Evolutionary conservation across 2,797 vertebrate genomes (phyloP).

Genomic region (Rhinophrynus dorsalis): DNA sequence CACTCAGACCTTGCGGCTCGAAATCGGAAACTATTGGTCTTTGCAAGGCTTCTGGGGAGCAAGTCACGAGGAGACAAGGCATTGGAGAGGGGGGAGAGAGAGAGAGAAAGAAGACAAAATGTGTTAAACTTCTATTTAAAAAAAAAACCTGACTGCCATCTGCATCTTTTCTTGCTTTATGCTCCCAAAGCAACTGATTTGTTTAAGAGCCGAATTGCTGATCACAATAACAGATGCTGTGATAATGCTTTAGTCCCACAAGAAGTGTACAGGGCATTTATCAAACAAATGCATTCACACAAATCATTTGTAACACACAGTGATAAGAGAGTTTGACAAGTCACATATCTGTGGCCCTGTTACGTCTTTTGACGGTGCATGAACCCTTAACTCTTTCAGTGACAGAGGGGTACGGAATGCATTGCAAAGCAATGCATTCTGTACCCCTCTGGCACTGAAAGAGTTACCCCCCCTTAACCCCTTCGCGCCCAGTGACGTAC

Average conservation of each 20-base stretch:
- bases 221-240: neutral
- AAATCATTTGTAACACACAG: neutral
- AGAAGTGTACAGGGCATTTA: too few relatives aligned
- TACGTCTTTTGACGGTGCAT: too few relatives aligned
- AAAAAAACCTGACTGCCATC: slow-evolving; percentile 45
- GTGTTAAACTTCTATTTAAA: slow-evolving; percentile 41
- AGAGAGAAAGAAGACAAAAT: slow-evolving; percentile 30
- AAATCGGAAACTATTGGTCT: slow-evolving; percentile 85
- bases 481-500: too few relatives aligned
- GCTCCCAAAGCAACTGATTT: neutral
- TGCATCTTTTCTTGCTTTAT: slow-evolving; percentile 2
- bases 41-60: slow-evolving; percentile 90
- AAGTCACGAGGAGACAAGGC: slow-evolving; percentile 42
- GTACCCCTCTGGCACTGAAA: too few relatives aligned
- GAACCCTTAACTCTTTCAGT: too few relatives aligned
- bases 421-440: too few relatives aligned
- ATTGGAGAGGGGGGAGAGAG: slow-evolving; percentile 27
- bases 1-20: slow-evolving; percentile 87
- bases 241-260: neutral
- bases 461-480: too few relatives aligned
- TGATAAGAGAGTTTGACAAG: too few relatives aligned
- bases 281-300: neutral
- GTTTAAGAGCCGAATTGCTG: neutral
- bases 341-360: too few relatives aligned
- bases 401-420: too few relatives aligned